Percentiles rank a stretch among this genome's conserved stretches.
phyloP scores from a whole-genome alignment of 1,140 invertebrate genomes.

The Mercenaria mercenaria region DNA sequence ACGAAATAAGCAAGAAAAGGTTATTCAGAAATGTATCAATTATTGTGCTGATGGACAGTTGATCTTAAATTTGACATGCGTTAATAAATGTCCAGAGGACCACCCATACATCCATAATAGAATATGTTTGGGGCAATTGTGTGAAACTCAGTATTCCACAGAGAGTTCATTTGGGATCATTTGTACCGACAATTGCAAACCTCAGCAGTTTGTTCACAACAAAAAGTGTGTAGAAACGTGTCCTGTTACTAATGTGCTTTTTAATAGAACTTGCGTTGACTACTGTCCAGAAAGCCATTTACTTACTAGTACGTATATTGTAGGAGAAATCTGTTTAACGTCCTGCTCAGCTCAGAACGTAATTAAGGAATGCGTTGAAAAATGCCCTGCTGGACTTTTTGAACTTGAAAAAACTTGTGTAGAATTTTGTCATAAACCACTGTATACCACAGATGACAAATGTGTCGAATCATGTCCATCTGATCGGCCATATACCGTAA shows the following conservation, averaged over 20 bases:
- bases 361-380: not conserved
- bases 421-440: not conserved
- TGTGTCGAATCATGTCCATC: not conserved
- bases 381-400: not conserved
- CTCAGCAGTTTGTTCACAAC: not conserved
- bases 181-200: not conserved
- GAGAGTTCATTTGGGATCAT: not conserved
- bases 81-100: not conserved
- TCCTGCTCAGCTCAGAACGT: not conserved
- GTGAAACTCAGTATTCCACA: not conserved
- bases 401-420: not conserved
- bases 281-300: not conserved
- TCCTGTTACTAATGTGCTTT: not conserved
- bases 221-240: not conserved
- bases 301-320: not conserved
- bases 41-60: not conserved
- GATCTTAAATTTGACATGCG: not conserved
- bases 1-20: not conserved
- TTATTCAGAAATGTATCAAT: not conserved
- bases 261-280: not conserved
- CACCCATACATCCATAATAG: not conserved
- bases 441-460: not conserved
- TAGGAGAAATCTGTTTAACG: not conserved
- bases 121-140: not conserved
- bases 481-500: not conserved